Base-by-base conservation (phyloP, 2,797 vertebrate species). In the Thalassophryne amazonica region DNA sequence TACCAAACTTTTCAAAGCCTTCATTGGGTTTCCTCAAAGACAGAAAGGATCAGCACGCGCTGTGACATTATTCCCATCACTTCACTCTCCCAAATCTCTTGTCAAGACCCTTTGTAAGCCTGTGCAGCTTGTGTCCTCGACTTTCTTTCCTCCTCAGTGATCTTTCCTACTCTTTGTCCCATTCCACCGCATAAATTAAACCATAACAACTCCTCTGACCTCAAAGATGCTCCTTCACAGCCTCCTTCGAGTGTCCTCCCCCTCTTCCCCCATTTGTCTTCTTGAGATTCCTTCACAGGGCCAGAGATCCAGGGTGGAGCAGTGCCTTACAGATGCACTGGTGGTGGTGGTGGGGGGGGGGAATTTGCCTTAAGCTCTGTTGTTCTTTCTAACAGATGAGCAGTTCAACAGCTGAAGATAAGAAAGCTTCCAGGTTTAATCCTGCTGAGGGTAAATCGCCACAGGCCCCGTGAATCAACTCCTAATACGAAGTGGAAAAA, bases 291-390 rank as follows among this genome's bases (percentile, higher is more conserved):
- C 43, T 52, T 69, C 52, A 53, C 46, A 28, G 24, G 19, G 51
- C 38, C 34, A 12, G 61, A 70, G 61, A 70, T 69, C 61, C 36
- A 34, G 46, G 48, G 50, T 14, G 13, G 31, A 63, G 62, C 50
- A 2, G 40, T 32, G 55, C 57, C 60, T 61, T 63, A 53, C 55
- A 0, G 40, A 61, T 66, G 17, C 76, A 51, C 65, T 46, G 50
- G n/a, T n/a, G n/a, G n/a, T n/a, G n/a, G n/a, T n/a, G n/a, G n/a
- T n/a, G n/a, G n/a, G n/a, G 51, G 77, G 75, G 80, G 57, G 61
- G 70, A 74, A 81, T 81, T 80, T 76, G 68, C 77, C 73, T 73
- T 62, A 73, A 78, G 83, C 74, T 73, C 55, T 52, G 11, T 62
- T 66, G 79, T 76, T 80, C 58, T 50, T 60, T 42, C 54, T 64